These are phyloP conservation scores for Drosophila anomalipes DNA, from an alignment of 2,888 invertebrate genomes.

Conservation along the genomic window DNA sequence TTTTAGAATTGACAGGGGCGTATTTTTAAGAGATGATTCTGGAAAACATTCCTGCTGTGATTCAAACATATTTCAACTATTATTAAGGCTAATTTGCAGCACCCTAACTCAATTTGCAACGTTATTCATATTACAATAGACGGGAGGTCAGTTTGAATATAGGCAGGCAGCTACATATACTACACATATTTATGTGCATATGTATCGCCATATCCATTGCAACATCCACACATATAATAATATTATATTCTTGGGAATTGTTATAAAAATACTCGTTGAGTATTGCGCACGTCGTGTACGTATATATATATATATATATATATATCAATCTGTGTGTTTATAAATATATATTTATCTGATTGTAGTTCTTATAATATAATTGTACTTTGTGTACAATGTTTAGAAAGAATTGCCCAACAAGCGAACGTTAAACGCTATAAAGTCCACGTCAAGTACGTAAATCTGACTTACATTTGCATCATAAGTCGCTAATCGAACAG, in stretches of 20 bases:
- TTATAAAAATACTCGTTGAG: conserved; percentile 29
- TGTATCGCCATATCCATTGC: conserved; percentile 6
- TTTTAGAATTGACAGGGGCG: neutral
- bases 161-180: neutral
- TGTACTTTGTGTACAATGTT: conserved; percentile 42
- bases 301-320: conserved; percentile 3
- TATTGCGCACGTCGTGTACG: conserved; percentile 30
- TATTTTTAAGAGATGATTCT: conserved; percentile 10
- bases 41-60: conserved; percentile 12
- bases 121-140: conserved; percentile 33
- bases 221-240: conserved; percentile 1
- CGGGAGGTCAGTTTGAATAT: conserved; percentile 1
- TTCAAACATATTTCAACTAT: conserved; percentile 16
- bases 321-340: neutral
- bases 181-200: conserved; percentile 9
- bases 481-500: conserved; percentile 43
- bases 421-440: conserved; percentile 38
- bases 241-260: neutral
- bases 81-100: conserved; percentile 29
- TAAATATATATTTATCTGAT: conserved; percentile 5
- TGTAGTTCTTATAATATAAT: conserved; percentile 22
- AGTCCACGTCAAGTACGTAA: conserved; percentile 37
- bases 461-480: conserved; percentile 47
- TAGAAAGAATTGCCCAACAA: conserved; percentile 38
- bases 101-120: conserved; percentile 33